Conservation (phyloP, 2,113 vertebrate species). For the Jaculus jaculus region DNA sequence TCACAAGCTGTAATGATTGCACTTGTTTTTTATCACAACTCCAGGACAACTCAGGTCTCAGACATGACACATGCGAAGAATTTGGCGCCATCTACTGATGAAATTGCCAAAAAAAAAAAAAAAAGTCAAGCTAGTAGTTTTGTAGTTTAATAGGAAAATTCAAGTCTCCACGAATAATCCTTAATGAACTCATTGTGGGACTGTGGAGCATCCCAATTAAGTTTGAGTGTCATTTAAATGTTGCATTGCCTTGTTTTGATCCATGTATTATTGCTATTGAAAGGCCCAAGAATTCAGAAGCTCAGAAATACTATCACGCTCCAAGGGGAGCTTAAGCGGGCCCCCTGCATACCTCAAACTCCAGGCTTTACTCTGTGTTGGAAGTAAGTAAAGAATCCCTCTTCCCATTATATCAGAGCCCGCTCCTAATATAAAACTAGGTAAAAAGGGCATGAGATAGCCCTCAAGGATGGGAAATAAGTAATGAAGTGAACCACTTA, state of each 20-base stretch:
- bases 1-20: too few relatives aligned
- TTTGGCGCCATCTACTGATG: conserved; percentile 68
- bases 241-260: neutral
- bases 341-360: too few relatives aligned
- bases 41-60: neutral
- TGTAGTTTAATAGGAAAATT: conserved; percentile 16
- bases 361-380: too few relatives aligned
- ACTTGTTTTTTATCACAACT: neutral
- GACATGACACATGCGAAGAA: neutral
- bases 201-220: neutral
- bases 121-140: neutral
- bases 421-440: too few relatives aligned
- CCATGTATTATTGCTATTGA: neutral
- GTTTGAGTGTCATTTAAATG: neutral
- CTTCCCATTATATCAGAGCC: too few relatives aligned
- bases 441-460: too few relatives aligned
- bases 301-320: too few relatives aligned
- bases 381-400: too few relatives aligned
- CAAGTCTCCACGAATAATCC: neutral
- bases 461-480: too few relatives aligned
- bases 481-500: too few relatives aligned
- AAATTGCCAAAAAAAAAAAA: conserved; percentile 37
- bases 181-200: neutral
- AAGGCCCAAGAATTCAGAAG: too few relatives aligned
- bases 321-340: too few relatives aligned